phyloP scores from a whole-genome alignment of 2,797 vertebrate genomes.

The Amblyraja radiata region DNA sequence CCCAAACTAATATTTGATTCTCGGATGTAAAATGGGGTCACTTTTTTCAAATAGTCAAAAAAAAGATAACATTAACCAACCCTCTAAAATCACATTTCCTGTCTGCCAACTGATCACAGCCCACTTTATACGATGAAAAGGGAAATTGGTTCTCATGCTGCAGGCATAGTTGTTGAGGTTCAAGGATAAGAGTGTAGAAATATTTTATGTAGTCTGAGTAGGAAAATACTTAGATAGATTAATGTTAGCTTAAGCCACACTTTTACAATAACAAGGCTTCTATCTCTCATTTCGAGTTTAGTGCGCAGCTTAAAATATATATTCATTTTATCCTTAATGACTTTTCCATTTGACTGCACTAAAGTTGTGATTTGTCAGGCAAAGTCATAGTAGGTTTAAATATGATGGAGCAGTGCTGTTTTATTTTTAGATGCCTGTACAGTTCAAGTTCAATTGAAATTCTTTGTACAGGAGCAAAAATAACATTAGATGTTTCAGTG shows the following conservation, averaged over 20 bases:
- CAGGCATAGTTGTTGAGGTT: neutral
- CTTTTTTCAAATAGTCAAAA: neutral
- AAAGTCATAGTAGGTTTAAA: constrained; percentile 19
- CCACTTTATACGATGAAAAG: neutral
- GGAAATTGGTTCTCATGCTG: neutral
- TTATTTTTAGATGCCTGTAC: constrained; percentile 23
- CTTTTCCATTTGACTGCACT: neutral
- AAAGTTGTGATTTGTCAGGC: constrained; percentile 25
- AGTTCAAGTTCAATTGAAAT: constrained; percentile 31
- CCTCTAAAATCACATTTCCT: neutral
- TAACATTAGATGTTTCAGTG: constrained; percentile 33
- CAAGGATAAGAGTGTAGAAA: neutral
- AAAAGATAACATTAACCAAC: neutral
- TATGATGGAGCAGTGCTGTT: neutral
- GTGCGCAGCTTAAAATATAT: neutral
- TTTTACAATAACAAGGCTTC: neutral
- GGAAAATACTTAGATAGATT: neutral
- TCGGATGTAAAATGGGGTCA: neutral
- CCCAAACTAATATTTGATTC: neutral
- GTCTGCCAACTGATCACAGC: neutral
- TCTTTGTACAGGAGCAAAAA: neutral
- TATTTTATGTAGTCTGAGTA: neutral
- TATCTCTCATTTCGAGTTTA: neutral
- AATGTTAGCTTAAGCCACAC: neutral
- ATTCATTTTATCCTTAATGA: neutral